phyloP scores from a whole-genome alignment of 2,113 vertebrate species.

The Cavia aperea region DNA sequence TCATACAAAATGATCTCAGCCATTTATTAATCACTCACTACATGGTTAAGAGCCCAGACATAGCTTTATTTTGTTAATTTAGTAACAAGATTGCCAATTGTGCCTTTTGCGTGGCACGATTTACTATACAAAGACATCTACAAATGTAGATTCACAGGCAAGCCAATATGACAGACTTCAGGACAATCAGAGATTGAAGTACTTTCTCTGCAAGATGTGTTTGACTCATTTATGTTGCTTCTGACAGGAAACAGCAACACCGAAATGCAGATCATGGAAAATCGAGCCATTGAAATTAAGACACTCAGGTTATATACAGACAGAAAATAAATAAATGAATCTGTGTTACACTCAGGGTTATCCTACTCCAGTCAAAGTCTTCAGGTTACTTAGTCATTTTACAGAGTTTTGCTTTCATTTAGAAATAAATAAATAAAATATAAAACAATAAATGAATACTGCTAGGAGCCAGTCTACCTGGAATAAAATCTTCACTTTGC shows the following conservation, averaged over 20 bases:
- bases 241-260: background rate
- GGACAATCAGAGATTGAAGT: background rate
- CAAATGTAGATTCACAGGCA: background rate
- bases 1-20: background rate
- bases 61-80: background rate
- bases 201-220: background rate
- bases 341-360: background rate
- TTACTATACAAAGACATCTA: background rate
- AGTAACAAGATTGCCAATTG: background rate
- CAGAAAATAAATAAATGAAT: background rate
- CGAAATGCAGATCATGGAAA: background rate
- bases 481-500: background rate
- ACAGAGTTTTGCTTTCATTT: background rate
- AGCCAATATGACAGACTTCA: background rate
- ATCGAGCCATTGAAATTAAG: background rate
- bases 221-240: background rate
- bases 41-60: background rate
- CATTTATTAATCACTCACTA: background rate
- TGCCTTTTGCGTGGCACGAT: background rate
- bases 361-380: background rate
- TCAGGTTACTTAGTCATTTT: background rate
- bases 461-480: background rate
- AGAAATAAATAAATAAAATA: background rate
- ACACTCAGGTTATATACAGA: background rate
- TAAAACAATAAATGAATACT: background rate